These are phyloP conservation scores for Notodonta dromedarius DNA, from an alignment of 2,888 invertebrate species.

Conservation along the genomic window DNA sequence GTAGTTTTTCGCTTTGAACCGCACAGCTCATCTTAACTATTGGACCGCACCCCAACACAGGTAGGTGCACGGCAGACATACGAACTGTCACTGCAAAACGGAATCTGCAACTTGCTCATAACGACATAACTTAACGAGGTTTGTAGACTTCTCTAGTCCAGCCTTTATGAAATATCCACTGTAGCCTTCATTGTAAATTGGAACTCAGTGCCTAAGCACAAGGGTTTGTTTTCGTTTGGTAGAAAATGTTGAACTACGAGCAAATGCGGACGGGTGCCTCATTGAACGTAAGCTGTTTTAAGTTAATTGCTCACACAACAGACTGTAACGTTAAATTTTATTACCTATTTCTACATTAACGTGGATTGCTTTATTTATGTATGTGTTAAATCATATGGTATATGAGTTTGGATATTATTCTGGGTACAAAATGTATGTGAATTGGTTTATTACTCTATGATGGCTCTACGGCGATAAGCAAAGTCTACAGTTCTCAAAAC, in stretches of 20 bases:
- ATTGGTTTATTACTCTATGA: no score
- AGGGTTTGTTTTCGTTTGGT: constrained; percentile 20
- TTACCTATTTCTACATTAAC: constrained; percentile 6
- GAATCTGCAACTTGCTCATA: constrained; percentile 60
- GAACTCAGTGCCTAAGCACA: constrained; percentile 20
- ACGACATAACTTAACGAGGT: constrained; percentile 56
- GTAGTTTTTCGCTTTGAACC: no score
- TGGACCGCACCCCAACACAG: constrained; percentile 20
- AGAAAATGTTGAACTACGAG: not conserved
- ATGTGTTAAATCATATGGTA: not conserved
- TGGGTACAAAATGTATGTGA: no score
- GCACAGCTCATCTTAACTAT: not conserved
- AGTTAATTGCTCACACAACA: constrained; percentile 24
- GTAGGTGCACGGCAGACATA: constrained; percentile 36
- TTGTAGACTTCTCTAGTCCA: constrained; percentile 45
- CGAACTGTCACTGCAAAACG: constrained; percentile 53
- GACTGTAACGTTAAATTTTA: constrained; percentile 22
- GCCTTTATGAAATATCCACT: constrained; percentile 47
- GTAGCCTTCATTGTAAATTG: constrained; percentile 20
- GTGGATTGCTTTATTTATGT: not conserved
- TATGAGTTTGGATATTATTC: not conserved
- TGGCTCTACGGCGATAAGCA: no score
- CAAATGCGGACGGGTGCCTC: constrained; percentile 17
- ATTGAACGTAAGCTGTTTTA: constrained; percentile 31
- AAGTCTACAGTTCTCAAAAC: no score